Evolutionary conservation across 2,113 vertebrate genomes (phyloP).

Genomic region (rat (Rattus norvegicus)): DNA sequence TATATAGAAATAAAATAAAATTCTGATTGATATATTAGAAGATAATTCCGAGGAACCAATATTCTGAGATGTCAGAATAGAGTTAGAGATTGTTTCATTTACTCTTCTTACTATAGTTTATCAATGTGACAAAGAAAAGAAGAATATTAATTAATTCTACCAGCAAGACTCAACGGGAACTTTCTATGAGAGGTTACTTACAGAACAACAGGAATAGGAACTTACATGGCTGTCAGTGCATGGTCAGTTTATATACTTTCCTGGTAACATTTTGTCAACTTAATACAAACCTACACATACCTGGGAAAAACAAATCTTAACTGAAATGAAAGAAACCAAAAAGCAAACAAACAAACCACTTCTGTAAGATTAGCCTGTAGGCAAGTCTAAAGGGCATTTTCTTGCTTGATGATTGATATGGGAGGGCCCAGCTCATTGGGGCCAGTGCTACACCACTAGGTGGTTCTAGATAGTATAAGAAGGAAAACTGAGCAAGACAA

Average conservation of each 20-base stretch:
- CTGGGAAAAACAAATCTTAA: not conserved
- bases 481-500: not conserved
- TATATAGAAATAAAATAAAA: not conserved
- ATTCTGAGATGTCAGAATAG: not conserved
- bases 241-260: slow-evolving; percentile 60
- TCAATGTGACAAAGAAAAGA: slow-evolving; percentile 60
- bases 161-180: slow-evolving; percentile 66
- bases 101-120: slow-evolving; percentile 68
- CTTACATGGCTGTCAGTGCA: slow-evolving; percentile 55
- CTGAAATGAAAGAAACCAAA: no score
- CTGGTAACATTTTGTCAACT: slow-evolving; percentile 46
- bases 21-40: not conserved
- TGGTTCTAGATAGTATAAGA: not conserved
- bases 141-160: slow-evolving; percentile 66
- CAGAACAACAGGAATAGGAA: slow-evolving; percentile 75
- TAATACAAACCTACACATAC: not conserved
- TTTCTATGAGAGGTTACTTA: slow-evolving; percentile 76
- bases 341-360: no score
- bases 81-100: slow-evolving; percentile 63
- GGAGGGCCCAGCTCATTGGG: rapidly evolving
- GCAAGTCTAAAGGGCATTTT: not conserved
- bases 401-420: not conserved
- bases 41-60: not conserved
- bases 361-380: not conserved
- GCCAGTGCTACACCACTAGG: not conserved